Conservation (phyloP, 2,113 vertebrate species). For the Megaceryle maxima region DNA sequence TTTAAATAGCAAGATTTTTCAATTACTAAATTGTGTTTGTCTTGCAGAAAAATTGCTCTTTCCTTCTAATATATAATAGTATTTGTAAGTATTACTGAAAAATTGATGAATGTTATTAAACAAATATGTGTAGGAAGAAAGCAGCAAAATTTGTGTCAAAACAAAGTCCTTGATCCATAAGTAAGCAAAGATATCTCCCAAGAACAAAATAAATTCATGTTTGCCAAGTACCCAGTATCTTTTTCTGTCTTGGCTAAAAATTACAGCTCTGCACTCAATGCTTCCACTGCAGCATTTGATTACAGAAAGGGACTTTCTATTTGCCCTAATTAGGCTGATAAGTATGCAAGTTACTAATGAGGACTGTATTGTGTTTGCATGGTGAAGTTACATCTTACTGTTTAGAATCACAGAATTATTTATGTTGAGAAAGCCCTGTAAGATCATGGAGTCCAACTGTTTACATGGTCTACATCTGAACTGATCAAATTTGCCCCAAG, state of each 20-base stretch:
- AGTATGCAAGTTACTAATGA: background rate
- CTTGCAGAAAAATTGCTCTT: background rate
- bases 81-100: background rate
- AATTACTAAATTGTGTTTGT: background rate
- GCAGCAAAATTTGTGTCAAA: slow-evolving; percentile 73
- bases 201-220: background rate
- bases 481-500: background rate
- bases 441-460: no score
- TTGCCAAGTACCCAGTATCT: background rate
- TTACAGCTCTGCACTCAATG: background rate
- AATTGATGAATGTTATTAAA: background rate
- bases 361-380: background rate
- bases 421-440: no score
- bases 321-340: background rate
- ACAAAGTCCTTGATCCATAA: slow-evolving; percentile 73
- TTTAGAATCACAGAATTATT: background rate
- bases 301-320: background rate
- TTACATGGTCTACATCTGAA: background rate
- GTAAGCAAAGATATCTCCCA: slow-evolving; percentile 42
- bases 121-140: slow-evolving; percentile 68
- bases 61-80: background rate
- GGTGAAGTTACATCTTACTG: background rate
- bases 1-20: background rate
- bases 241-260: background rate
- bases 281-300: background rate